Evolutionary conservation across 1,140 invertebrate species (phyloP).

Genomic region (Coptotermes formosanus): DNA sequence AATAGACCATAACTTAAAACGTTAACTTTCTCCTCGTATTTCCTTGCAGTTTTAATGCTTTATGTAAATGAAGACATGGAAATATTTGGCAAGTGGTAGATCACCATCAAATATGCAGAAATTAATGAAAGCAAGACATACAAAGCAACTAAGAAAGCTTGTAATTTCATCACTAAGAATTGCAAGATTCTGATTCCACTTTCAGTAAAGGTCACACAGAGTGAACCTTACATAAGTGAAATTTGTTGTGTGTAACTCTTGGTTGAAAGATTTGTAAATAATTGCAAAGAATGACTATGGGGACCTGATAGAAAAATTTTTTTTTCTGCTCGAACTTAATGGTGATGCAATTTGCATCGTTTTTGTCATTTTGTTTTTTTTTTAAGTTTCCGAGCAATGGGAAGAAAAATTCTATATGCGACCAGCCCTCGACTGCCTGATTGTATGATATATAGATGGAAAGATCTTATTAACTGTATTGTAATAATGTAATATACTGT

Average conservation of each 20-base stretch:
- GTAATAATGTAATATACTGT: slow-evolving; percentile 19
- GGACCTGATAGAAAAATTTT: slow-evolving; percentile 19
- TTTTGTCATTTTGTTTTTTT: neutral
- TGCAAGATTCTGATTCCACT: neutral
- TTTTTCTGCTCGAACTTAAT: slow-evolving; percentile 9
- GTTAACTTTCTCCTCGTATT: neutral
- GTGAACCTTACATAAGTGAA: neutral
- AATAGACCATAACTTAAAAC: too few relatives aligned
- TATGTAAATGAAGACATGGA: neutral
- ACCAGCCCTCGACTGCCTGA: slow-evolving; percentile 15
- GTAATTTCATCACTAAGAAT: slow-evolving; percentile 13
- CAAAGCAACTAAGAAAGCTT: slow-evolving; percentile 9
- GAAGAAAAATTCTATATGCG: slow-evolving; percentile 17
- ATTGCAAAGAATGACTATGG: slow-evolving; percentile 18
- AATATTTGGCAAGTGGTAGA: neutral
- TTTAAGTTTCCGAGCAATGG: slow-evolving; percentile 15
- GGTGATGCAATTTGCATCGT: neutral
- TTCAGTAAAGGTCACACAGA: neutral
- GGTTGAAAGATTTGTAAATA: slow-evolving; percentile 10
- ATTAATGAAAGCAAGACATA: neutral
- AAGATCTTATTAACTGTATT: slow-evolving; percentile 4
- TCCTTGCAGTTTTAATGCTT: neutral
- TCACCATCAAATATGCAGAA: neutral
- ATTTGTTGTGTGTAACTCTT: neutral
- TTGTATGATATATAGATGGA: slow-evolving; percentile 17